Conservation (phyloP, 2,888 invertebrate genomes). For the Melolontha melolontha region DNA sequence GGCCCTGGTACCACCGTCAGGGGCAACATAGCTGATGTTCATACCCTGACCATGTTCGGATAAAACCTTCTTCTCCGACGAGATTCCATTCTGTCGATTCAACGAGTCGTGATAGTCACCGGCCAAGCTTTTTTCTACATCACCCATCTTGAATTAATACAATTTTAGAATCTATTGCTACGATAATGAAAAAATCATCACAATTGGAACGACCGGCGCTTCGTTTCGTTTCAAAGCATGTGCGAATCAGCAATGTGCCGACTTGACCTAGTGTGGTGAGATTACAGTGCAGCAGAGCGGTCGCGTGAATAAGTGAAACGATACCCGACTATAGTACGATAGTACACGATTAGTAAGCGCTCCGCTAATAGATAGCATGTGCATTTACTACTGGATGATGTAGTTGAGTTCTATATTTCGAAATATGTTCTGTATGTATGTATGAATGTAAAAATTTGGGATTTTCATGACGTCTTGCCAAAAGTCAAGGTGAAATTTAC, state of each 20-base stretch:
- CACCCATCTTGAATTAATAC: constrained; percentile 19
- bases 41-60: constrained; percentile 49
- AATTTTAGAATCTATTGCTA: constrained; percentile 2
- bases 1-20: constrained; percentile 84
- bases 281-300: too few species aligned
- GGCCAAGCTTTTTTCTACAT: constrained; percentile 18
- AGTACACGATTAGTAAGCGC: too few species aligned
- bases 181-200: constrained; percentile 18
- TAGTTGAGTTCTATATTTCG: too few species aligned
- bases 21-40: constrained; percentile 68
- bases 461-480: too few species aligned
- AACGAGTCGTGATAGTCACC: constrained; percentile 1
- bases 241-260: constrained; percentile 12
- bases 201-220: background rate
- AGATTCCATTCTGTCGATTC: constrained; percentile 21
- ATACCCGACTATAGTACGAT: too few species aligned
- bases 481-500: too few species aligned
- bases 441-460: too few species aligned
- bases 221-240: constrained; percentile 1
- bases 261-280: too few species aligned
- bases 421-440: too few species aligned
- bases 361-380: too few species aligned
- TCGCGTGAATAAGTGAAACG: too few species aligned
- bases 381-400: too few species aligned
- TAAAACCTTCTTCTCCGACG: background rate